Conservation (phyloP, 2,888 invertebrate genomes). For the Lasioglossum malachurum region DNA sequence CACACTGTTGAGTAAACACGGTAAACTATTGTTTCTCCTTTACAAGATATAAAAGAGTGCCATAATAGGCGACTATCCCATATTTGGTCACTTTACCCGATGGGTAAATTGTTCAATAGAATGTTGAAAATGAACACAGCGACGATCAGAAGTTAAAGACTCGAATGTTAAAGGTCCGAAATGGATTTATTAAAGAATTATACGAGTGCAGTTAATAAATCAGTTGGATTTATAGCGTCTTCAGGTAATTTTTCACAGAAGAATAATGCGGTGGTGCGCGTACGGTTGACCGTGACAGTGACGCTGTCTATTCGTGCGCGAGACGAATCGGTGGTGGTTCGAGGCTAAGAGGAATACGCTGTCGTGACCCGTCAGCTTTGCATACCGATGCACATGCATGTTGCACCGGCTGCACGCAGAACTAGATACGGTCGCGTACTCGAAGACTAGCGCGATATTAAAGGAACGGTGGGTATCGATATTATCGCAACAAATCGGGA, state of each 20-base stretch:
- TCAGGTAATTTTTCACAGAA: neutral
- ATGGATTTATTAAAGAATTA: neutral
- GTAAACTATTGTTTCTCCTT: too few species aligned
- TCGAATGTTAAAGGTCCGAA: neutral
- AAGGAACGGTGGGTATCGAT: neutral
- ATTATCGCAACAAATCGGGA: neutral
- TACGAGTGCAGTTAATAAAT: neutral
- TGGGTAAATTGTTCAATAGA: neutral
- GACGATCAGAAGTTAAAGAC: neutral
- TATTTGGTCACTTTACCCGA: too few species aligned
- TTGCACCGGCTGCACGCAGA: constrained; percentile 49
- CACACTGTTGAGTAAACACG: too few species aligned
- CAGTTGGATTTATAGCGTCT: neutral
- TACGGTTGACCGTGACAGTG: constrained; percentile 41
- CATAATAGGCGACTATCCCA: too few species aligned
- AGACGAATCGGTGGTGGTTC: constrained; percentile 67
- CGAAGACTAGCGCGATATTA: neutral
- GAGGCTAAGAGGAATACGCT: constrained; percentile 63
- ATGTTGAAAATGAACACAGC: too few species aligned
- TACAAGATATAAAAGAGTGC: too few species aligned
- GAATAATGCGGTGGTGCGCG: constrained; percentile 22
- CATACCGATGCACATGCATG: constrained; percentile 70
- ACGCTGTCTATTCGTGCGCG: constrained; percentile 50
- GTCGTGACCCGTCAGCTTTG: constrained; percentile 78
- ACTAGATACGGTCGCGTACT: constrained; percentile 44